Conservation (phyloP, 2,797 vertebrate genomes). For the Lagocephalus sceleratus region DNA sequence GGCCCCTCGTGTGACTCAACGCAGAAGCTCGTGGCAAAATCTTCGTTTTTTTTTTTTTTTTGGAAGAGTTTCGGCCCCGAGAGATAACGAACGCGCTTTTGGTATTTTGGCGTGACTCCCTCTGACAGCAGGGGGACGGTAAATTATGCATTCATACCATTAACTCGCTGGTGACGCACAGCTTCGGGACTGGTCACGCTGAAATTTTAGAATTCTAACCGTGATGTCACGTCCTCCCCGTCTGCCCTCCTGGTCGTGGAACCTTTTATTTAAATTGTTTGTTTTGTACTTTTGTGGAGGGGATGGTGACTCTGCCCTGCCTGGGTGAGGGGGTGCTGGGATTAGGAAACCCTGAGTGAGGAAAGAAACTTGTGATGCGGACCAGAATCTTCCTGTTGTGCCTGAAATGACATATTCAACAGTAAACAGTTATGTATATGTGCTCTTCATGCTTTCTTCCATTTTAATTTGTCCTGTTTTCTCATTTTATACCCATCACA, state of each 20-base stretch:
- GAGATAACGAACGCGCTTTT: neutral
- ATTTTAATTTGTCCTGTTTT: constrained; percentile 10
- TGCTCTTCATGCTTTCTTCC: constrained; percentile 19
- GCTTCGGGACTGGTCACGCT: constrained; percentile 9
- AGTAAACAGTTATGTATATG: constrained; percentile 42
- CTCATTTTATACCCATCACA: neutral
- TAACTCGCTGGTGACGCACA: constrained; percentile 4
- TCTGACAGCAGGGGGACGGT: constrained; percentile 8
- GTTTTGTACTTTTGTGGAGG: constrained; percentile 14
- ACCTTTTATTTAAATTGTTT: constrained; percentile 16
- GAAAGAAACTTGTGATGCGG: neutral
- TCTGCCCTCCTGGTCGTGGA: constrained; percentile 18
- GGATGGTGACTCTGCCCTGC: constrained; percentile 25
- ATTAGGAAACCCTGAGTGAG: constrained; percentile 15
- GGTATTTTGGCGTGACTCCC: constrained; percentile 15
- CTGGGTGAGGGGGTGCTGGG: constrained; percentile 21
- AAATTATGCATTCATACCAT: neutral
- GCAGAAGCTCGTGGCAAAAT: neutral
- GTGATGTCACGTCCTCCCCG: constrained; percentile 7
- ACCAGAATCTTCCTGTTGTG: constrained; percentile 22
- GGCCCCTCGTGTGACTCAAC: neutral
- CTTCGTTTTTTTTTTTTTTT: neutral
- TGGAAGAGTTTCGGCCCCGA: neutral
- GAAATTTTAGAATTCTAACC: neutral
- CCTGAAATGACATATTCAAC: constrained; percentile 30